Evolutionary conservation across 2,888 invertebrate genomes (phyloP).

Genomic region (Craniophora ligustri): DNA sequence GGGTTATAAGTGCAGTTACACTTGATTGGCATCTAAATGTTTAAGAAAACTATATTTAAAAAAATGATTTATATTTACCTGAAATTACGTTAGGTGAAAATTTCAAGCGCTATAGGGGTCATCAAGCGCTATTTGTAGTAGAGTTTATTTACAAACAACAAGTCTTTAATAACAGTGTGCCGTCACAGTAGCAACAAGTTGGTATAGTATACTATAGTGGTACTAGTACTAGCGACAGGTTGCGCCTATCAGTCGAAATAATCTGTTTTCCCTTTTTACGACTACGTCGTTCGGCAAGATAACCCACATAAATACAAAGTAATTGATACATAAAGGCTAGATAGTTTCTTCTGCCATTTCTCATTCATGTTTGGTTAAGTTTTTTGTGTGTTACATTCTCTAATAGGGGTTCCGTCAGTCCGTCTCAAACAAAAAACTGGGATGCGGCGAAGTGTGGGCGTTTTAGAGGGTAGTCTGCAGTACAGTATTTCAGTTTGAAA

Average conservation of each 20-base stretch:
- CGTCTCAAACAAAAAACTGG: no score
- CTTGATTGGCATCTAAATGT: no score
- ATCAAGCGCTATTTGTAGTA: not conserved
- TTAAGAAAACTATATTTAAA: no score
- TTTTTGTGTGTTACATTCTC: no score
- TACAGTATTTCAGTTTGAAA: no score
- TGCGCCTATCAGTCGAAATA: constrained; percentile 26
- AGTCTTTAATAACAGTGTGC: constrained; percentile 16
- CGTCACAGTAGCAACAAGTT: constrained; percentile 42
- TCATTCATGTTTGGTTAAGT: no score
- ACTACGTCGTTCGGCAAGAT: constrained; percentile 9
- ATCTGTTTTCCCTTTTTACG: constrained; percentile 17
- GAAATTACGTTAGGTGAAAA: no score
- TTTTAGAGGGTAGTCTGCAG: no score
- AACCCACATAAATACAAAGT: constrained; percentile 11
- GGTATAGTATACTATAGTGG: constrained; percentile 16
- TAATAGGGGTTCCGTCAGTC: no score
- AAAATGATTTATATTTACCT: no score
- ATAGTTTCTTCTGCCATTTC: not conserved
- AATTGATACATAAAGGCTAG: not conserved
- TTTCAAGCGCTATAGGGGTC: not conserved
- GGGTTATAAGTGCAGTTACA: no score
- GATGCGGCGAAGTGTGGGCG: no score
- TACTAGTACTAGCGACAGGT: constrained; percentile 25
- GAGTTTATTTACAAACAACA: not conserved